Base-by-base conservation (phyloP, 2,797 vertebrate species). In the Tiaroga cobitis region DNA sequence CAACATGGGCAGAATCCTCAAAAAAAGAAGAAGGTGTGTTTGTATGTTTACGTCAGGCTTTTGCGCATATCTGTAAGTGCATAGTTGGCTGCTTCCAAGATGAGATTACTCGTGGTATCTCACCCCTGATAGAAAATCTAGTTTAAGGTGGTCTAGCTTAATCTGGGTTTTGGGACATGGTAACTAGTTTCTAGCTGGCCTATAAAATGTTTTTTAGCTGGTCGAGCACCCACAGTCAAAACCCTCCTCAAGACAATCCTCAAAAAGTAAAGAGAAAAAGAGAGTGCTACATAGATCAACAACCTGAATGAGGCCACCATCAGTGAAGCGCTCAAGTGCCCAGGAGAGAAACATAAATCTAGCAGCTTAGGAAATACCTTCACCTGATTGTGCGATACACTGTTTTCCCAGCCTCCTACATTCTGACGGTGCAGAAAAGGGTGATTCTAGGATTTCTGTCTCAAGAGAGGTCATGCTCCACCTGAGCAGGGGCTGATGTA, bases 1-100 rank as follows among this genome's bases (percentile, higher is more conserved):
- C 78, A 90, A 81, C 72, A 79, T 59, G 18, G 29, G 34, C 41
- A 76, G 34, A 61, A 70, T 79, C 65, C 63, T 76, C 18, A 81
- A 87, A 86, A 79, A 54, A 41, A 68, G 26, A 46, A 46, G 11
- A 19, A 21, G 18, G 13, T 49, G 24, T 49, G 56, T 49, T 49
- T 41, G 81, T 34, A 65, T 46, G 80, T 82, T 88, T 85, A 85
- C 63, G 19, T 80, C 65, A 78, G 80, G 70, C 24, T 86, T 80
- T 73, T 68, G 41, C 51, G 13, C 69, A 85, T n/a, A 75, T 92
- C 91, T 91, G 88, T 93, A 89, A 84, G 83, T 83, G 89, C 80
- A 79, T 77, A 87, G 73, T 87, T 88, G 85, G 73, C 85, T 49
- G 68, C 43, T 34, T 86, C 81, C n/a, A 54, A 81, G 8, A 41